Conservation (phyloP, 30 jellyfish, hydroid and myxozoan species). For the Phacellophora camtschatica region DNA sequence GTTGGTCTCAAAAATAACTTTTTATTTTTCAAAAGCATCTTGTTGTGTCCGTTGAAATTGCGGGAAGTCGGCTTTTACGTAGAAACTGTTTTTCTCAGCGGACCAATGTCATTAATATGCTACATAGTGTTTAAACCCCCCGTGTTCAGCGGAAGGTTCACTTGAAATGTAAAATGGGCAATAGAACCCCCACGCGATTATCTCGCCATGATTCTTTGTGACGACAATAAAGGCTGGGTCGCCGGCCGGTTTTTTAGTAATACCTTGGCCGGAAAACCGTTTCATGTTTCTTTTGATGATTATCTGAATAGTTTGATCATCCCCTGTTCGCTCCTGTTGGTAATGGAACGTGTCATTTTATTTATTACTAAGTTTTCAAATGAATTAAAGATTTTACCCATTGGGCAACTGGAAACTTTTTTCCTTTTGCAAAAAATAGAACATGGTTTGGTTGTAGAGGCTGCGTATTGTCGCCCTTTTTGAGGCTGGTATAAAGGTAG, state of each 20-base stretch:
- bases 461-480: too few relatives aligned
- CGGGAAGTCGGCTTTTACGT: constrained; percentile 67
- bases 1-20: too few relatives aligned
- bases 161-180: not conserved
- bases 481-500: too few relatives aligned
- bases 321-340: too few relatives aligned
- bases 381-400: too few relatives aligned
- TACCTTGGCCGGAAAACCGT: constrained; percentile 44
- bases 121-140: too few relatives aligned
- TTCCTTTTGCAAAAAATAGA: too few relatives aligned
- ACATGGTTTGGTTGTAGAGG: too few relatives aligned
- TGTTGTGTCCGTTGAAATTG: constrained; percentile 56
- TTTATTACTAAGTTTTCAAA: too few relatives aligned
- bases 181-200: constrained; percentile 10
- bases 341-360: too few relatives aligned
- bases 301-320: too few relatives aligned
- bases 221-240: constrained; percentile 39
- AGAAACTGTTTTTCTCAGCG: constrained; percentile 46
- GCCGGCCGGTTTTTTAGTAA: constrained; percentile 16
- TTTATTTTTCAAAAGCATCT: not conserved
- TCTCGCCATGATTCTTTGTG: constrained; percentile 43
- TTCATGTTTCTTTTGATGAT: not conserved
- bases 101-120: not conserved
- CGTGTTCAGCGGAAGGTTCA: constrained; percentile 42
- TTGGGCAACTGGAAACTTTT: too few relatives aligned